A percentile compares a stretch with the other conserved stretches of the same genome.
Evolutionary conservation across 2,113 vertebrate species (phyloP).

Genomic region (Casuarius casuarius): DNA sequence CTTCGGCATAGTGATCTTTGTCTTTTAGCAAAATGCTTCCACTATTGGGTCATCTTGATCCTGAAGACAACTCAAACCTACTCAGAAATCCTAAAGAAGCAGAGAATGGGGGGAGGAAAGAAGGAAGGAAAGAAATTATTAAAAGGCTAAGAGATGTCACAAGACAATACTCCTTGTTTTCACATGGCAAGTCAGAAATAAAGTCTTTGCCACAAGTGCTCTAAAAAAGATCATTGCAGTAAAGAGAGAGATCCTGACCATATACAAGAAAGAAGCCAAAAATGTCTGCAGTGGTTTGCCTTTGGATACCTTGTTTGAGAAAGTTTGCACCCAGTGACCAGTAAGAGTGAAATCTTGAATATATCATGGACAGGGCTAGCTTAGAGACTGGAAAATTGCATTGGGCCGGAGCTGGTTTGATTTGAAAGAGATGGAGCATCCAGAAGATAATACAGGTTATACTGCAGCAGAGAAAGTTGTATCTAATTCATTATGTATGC

Average conservation of each 20-base stretch:
- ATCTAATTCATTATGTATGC: not conserved
- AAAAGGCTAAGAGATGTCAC: not conserved
- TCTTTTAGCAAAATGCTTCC: not conserved
- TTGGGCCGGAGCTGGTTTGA: not conserved
- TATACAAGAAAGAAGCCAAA: not conserved
- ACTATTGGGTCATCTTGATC: not conserved
- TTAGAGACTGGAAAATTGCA: not conserved
- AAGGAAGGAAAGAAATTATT: not conserved
- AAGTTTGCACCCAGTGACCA: not conserved
- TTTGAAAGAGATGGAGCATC: not conserved
- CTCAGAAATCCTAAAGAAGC: not conserved
- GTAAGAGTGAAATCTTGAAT: not conserved
- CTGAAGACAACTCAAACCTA: not conserved
- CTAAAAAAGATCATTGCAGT: not conserved
- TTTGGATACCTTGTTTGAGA: not conserved
- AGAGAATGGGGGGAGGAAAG: not conserved
- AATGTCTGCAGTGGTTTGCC: not conserved
- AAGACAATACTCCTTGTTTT: not conserved
- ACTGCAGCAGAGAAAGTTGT: not conserved
- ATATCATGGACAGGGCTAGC: not conserved
- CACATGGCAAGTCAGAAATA: not conserved
- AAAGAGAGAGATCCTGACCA: not conserved
- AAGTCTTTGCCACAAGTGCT: not conserved
- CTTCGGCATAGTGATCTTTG: not conserved
- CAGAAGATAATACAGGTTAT: not conserved